phyloP scores from a whole-genome alignment of 2,797 vertebrate species.

The Brotula barbata region DNA sequence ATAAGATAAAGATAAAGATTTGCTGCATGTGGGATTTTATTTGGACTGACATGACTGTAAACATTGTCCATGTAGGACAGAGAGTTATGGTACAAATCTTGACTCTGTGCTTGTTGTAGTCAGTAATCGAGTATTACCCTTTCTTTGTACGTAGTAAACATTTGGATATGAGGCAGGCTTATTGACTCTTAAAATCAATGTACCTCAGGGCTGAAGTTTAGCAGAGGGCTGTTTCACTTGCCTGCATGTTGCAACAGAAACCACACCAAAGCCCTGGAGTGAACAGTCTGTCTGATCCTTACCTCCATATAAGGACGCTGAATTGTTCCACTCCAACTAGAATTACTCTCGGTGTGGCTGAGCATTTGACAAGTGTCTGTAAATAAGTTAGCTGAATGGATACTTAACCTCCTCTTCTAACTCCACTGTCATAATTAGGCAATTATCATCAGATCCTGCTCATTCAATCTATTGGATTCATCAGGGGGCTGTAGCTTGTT shows the following conservation, averaged over 20 bases:
- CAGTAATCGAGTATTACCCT: neutral
- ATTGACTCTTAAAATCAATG: slow-evolving; percentile 28
- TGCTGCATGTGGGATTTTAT: slow-evolving; percentile 6
- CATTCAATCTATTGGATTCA: slow-evolving; percentile 4
- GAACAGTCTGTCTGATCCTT: slow-evolving; percentile 38
- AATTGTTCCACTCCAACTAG: slow-evolving; percentile 26
- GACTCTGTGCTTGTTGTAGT: neutral
- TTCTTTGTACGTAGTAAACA: slow-evolving; percentile 19
- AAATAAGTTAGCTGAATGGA: slow-evolving; percentile 43
- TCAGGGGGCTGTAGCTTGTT: neutral
- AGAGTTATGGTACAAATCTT: neutral
- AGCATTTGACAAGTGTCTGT: slow-evolving; percentile 35
- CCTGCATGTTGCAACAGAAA: slow-evolving; percentile 57
- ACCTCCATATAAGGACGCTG: slow-evolving; percentile 62
- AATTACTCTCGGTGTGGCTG: slow-evolving; percentile 36
- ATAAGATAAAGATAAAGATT: slow-evolving; percentile 10
- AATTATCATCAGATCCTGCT: slow-evolving; percentile 30
- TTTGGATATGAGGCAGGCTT: slow-evolving; percentile 19
- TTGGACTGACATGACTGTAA: neutral
- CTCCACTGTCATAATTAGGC: slow-evolving; percentile 35
- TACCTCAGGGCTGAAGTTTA: slow-evolving; percentile 53
- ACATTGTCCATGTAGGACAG: neutral
- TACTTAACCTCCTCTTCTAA: slow-evolving; percentile 25
- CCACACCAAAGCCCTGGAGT: slow-evolving; percentile 47
- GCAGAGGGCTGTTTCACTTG: slow-evolving; percentile 38